Conservation (phyloP, 2,113 vertebrate species). For the Archocentrus centrarchus region DNA sequence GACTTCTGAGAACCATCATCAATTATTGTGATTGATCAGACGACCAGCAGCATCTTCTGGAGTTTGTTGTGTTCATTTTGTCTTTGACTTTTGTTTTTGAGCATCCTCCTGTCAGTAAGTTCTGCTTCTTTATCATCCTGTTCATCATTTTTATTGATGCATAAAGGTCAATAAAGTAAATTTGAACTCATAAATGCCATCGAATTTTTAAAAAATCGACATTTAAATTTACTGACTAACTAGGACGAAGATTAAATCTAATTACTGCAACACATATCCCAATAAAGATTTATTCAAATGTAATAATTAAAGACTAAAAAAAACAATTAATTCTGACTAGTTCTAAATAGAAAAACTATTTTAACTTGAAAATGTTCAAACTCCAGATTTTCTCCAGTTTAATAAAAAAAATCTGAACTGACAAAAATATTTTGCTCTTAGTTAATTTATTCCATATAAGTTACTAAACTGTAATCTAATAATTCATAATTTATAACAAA, state of each 20-base stretch:
- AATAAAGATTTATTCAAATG: fast-evolving
- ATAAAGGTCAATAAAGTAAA: not conserved
- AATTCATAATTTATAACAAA: no score
- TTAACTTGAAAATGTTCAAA: not conserved
- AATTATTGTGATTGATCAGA: not conserved
- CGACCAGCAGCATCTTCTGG: slow-evolving; percentile 2
- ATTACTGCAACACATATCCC: not conserved
- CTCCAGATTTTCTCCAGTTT: fast-evolving
- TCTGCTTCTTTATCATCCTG: not conserved
- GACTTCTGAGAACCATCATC: not conserved
- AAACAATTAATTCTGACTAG: not conserved
- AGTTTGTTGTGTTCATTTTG: not conserved
- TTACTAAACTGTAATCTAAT: not conserved
- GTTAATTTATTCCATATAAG: not conserved
- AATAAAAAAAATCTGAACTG: not conserved
- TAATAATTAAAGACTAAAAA: slow-evolving; percentile 5
- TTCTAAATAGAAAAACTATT: not conserved
- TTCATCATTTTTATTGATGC: not conserved
- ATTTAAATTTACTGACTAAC: not conserved
- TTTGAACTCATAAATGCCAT: not conserved
- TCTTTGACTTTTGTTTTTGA: slow-evolving; percentile 3
- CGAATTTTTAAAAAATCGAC: not conserved
- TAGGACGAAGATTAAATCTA: not conserved
- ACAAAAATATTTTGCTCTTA: no score
- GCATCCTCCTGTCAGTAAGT: slow-evolving; percentile 32